A percentile compares a stretch with the other conserved stretches of the same genome.
Conservation (phyloP, 2,113 vertebrate genomes). For the Actinemys pallida region DNA sequence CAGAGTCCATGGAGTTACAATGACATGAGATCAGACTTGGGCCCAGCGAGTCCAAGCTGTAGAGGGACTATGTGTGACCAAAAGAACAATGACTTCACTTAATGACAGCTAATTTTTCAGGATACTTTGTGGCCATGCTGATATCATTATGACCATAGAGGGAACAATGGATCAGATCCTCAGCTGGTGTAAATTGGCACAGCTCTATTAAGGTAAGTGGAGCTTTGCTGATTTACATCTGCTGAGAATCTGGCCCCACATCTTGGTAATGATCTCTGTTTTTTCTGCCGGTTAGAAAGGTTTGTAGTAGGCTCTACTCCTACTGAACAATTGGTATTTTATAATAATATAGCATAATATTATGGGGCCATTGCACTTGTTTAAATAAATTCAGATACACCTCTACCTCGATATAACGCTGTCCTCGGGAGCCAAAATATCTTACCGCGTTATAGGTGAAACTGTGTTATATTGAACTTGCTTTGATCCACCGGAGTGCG, state of each 20-base stretch:
- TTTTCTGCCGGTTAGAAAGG: neutral
- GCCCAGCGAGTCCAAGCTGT: neutral
- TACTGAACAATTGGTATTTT: neutral
- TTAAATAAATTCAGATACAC: neutral
- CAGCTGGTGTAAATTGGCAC: neutral
- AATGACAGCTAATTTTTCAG: neutral
- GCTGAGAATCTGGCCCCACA: neutral
- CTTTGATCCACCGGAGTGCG: no score
- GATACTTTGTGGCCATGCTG: neutral
- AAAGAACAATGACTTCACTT: neutral
- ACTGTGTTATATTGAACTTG: no score
- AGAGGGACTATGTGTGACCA: neutral
- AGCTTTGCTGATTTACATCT: neutral
- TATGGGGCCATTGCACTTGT: neutral
- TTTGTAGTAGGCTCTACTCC: neutral
- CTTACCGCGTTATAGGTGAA: no score
- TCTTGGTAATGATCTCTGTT: neutral
- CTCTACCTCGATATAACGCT: no score
- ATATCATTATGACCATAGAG: neutral
- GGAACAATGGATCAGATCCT: neutral
- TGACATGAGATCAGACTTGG: fast-evolving
- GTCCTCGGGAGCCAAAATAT: no score
- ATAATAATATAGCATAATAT: neutral
- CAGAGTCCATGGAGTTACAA: neutral
- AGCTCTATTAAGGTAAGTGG: neutral